Evolutionary conservation across 2,888 invertebrate genomes (phyloP), one percentile per base, ranked within the genome.

Genomic region (Athalia cordata): DNA sequence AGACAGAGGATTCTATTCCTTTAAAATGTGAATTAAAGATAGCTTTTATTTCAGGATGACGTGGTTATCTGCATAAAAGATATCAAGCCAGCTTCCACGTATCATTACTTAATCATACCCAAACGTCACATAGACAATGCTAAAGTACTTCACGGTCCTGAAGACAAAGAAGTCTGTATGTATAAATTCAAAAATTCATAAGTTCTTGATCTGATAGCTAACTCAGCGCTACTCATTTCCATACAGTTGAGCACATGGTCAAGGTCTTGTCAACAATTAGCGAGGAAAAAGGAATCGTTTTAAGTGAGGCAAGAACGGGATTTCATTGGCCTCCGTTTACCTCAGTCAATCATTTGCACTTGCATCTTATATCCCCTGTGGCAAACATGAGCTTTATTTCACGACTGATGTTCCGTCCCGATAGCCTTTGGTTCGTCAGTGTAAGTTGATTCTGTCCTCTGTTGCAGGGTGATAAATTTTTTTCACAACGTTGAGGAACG

Each of bases 251-350:
- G 65, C 93, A 93, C 85, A 92, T 97, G 92, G 91, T 95, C 4
- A 85, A 90, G 0, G 91, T 91, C n/a, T 93, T 93, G 6, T 91
- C 91, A 81, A 86, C 90, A 67, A 89, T 93, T 7, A 82, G 93
- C n/a, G 84, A 89, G 77, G 90, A 93, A 77, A 89, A 92, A 82
- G 92, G 91, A 61, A 92, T 90, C 3, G 85, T 91, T 81, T 61
- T 87, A 49, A 82, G 86, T 65, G 90, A 91, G 81, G 84, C 88
- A 13, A 91, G 94, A 68, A 91, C 94, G 64, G 98, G 98, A 0
- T 98, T 97, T 87, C 98, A 98, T 88, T 95, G 96, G 95, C 98
- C 98, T 0, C 98, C 98, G 0, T 97, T 97, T 90, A 94, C 95
- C 79, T 94, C 95, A 0, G 93, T 98, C 0, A 89, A 91, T 67